These are phyloP conservation scores for Lordiphosa andalusiaca DNA, from an alignment of 2,888 invertebrate genomes.

Conservation along the genomic window DNA sequence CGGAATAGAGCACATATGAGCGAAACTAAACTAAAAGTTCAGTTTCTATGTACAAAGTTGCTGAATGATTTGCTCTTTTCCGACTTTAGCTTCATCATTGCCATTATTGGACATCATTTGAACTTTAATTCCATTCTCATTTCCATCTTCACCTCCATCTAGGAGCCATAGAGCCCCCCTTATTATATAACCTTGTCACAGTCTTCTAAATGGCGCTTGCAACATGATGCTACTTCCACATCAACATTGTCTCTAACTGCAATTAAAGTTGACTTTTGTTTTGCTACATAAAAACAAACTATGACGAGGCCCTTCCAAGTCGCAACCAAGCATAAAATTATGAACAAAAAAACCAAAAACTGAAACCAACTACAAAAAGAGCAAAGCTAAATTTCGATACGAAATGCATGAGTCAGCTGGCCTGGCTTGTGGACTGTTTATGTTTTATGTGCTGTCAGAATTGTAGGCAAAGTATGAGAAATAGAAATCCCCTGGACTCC, in stretches of 20 bases:
- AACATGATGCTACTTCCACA: conserved; percentile 38
- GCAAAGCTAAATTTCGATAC: conserved; percentile 2
- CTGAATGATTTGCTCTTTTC: no score
- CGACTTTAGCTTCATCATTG: no score
- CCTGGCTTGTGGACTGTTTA: conserved; percentile 17
- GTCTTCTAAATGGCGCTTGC: conserved; percentile 49
- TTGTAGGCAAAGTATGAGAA: conserved; percentile 48
- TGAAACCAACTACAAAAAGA: conserved; percentile 3
- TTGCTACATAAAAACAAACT: conserved; percentile 35
- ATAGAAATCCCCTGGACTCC: no score
- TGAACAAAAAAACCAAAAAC: conserved; percentile 23
- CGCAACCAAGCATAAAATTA: conserved; percentile 60
- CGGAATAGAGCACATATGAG: no score
- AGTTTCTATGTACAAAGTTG: no score
- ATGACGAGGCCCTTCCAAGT: conserved; percentile 61
- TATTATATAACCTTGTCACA: conserved; percentile 27
- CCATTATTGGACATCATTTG: no score
- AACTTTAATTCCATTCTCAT: no score
- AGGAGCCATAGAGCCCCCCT: conserved; percentile 21
- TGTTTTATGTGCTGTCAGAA: conserved; percentile 65
- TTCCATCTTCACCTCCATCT: not conserved
- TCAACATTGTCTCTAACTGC: conserved; percentile 47
- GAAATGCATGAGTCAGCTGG: conserved; percentile 8
- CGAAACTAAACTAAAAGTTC: no score
- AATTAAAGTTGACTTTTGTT: conserved; percentile 62